Conservation (phyloP, 2,797 vertebrate species). For the Orestias chungarensis region DNA sequence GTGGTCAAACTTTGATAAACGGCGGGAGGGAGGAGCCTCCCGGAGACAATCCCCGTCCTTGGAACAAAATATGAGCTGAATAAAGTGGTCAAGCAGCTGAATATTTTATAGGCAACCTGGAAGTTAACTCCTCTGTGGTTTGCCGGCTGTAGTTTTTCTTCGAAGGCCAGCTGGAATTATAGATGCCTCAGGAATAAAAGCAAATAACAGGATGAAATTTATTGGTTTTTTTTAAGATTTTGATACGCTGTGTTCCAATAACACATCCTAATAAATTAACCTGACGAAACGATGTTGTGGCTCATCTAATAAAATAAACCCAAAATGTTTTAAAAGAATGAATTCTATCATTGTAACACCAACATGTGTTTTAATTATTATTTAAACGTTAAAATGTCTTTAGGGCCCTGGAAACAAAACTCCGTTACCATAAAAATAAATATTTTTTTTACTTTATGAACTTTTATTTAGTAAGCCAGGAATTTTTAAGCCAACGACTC, state of each 20-base stretch:
- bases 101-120: conserved; percentile 75
- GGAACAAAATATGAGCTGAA: conserved; percentile 62
- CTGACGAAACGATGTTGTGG: not conserved
- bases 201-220: conserved; percentile 36
- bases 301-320: not conserved
- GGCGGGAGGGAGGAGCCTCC: conserved; percentile 5
- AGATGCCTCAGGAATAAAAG: conserved; percentile 33
- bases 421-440: not conserved
- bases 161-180: conserved; percentile 36
- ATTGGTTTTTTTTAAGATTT: conserved; percentile 12
- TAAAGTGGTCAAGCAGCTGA: conserved; percentile 70
- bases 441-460: not conserved
- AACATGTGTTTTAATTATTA: not conserved
- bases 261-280: not conserved
- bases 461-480: not conserved
- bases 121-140: conserved; percentile 70
- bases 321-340: not conserved
- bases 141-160: conserved; percentile 37
- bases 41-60: conserved; percentile 27
- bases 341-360: not conserved
- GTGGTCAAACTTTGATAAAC: conserved; percentile 15
- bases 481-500: not conserved
- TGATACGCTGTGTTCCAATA: conserved; percentile 10
- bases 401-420: not conserved
- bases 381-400: too few species aligned